Evolutionary conservation across 1,140 invertebrate species (phyloP).

Genomic region (Zaprionus taronus): DNA sequence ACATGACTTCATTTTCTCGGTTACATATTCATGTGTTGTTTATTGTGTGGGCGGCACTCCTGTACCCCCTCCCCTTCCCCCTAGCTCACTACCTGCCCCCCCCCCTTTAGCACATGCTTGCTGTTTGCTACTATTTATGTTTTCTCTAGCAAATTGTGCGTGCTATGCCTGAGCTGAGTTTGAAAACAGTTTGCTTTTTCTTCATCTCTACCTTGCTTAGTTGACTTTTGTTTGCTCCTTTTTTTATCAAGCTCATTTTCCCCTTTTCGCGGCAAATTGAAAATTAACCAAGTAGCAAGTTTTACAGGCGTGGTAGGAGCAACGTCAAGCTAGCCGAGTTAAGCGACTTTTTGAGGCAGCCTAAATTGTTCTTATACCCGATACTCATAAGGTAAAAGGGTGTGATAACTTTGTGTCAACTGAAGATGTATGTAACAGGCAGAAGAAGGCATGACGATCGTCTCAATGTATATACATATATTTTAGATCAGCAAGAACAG

Average conservation of each 20-base stretch:
- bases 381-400: too few species aligned
- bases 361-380: too few species aligned
- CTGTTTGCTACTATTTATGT: constrained; percentile 73
- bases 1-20: constrained; percentile 81
- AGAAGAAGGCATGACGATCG: too few species aligned
- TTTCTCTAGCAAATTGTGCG: constrained; percentile 80
- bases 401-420: too few species aligned
- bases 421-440: too few species aligned
- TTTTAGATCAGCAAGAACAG: too few species aligned
- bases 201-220: not conserved
- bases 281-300: constrained; percentile 64
- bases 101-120: constrained; percentile 65
- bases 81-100: not conserved
- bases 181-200: constrained; percentile 26
- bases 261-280: constrained; percentile 62
- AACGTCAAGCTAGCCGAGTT: not conserved
- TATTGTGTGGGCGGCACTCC: constrained; percentile 30
- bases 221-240: not conserved
- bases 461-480: too few species aligned
- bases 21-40: constrained; percentile 64
- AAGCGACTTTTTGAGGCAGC: constrained; percentile 23
- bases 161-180: constrained; percentile 50
- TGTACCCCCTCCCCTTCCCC: not conserved
- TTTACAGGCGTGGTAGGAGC: not conserved
- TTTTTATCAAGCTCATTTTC: constrained; percentile 64